Percentiles rank a stretch among this genome's conserved stretches.
Conservation (phyloP, 2,888 invertebrate genomes). For the Chironomus tentans region DNA sequence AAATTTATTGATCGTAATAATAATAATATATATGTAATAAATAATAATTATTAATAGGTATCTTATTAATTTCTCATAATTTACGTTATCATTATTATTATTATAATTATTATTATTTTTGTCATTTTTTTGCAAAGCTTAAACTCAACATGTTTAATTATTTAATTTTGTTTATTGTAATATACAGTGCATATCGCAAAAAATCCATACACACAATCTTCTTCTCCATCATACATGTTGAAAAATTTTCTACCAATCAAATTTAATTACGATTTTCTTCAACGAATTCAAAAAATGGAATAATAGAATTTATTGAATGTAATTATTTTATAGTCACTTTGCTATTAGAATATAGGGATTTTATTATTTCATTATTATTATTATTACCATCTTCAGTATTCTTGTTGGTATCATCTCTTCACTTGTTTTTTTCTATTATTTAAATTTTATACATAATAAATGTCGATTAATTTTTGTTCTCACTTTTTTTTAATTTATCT, state of each 20-base stretch:
- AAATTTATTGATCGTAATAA: background rate
- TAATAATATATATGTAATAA: background rate
- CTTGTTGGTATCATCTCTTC: no score
- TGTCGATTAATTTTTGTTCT: background rate
- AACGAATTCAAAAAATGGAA: background rate
- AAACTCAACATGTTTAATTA: slow-evolving; percentile 16
- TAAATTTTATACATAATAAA: slow-evolving; percentile 4
- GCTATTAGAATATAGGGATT: slow-evolving; percentile 20
- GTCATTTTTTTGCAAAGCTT: slow-evolving; percentile 21
- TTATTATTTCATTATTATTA: no score
- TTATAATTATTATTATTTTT: slow-evolving; percentile 13
- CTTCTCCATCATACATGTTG: no score
- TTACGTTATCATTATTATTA: background rate
- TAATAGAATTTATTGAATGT: background rate
- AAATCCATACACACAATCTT: background rate
- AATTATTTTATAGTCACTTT: slow-evolving; percentile 19
- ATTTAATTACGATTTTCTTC: background rate
- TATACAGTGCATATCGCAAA: slow-evolving; percentile 21
- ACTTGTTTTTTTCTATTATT: background rate
- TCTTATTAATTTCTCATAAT: background rate
- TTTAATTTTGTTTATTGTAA: background rate
- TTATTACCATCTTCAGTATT: no score
- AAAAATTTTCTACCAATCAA: background rate
- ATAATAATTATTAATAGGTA: background rate
- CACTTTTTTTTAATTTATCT: background rate